Conservation (phyloP, 1,140 invertebrate genomes). For the Ridgeia piscesae region DNA sequence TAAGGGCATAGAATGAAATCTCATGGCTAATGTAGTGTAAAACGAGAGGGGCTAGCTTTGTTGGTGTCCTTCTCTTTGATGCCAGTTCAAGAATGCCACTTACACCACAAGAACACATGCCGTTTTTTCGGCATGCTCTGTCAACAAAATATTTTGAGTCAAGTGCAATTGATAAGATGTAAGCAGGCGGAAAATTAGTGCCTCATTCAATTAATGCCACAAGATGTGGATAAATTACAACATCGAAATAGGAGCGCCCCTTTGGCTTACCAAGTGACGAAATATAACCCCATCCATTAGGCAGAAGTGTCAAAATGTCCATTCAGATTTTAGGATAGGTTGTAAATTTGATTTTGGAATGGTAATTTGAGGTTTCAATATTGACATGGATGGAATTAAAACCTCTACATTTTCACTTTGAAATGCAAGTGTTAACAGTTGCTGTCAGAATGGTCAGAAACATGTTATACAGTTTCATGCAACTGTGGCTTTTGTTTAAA, state of each 20-base stretch:
- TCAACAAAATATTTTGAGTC: background rate
- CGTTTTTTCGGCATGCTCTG: background rate
- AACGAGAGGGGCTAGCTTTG: background rate
- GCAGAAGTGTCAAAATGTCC: background rate
- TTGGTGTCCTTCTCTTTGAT: background rate
- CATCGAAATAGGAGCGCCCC: background rate
- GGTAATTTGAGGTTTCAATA: no score
- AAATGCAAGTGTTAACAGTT: no score
- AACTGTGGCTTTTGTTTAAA: no score
- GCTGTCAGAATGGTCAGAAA: no score
- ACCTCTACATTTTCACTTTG: no score
- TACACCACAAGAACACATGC: background rate
- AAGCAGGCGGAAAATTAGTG: background rate
- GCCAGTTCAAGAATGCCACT: background rate
- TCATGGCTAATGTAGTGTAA: background rate
- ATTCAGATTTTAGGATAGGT: no score
- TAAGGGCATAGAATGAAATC: background rate
- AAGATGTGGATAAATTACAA: background rate
- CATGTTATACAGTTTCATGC: no score
- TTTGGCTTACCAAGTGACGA: background rate
- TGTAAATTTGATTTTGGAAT: no score
- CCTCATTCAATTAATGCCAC: background rate
- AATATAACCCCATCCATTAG: background rate
- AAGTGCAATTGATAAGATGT: background rate
- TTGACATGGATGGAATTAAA: no score